Evolutionary conservation across 2,888 invertebrate genomes (phyloP).

Genomic region (Ophion slaviceki): DNA sequence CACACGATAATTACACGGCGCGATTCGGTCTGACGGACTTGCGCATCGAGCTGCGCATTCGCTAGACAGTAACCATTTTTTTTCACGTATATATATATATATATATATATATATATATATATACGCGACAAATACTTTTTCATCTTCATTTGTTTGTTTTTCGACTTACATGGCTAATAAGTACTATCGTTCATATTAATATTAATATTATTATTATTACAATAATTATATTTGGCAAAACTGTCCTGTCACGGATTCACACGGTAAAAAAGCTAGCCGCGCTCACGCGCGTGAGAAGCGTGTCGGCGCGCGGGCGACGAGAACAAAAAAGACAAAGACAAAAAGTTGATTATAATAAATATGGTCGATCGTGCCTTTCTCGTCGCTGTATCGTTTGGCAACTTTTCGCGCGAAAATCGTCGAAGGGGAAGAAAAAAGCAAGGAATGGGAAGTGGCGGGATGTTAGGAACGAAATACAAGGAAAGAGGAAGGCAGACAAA

Average conservation of each 20-base stretch:
- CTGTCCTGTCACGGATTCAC: conserved; percentile 77
- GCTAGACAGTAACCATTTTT: background rate
- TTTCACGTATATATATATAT: too few relatives aligned
- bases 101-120: too few relatives aligned
- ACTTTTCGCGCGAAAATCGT: background rate
- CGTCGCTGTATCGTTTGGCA: conserved; percentile 4
- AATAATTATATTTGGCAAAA: conserved; percentile 80
- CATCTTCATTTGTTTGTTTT: conserved; percentile 25
- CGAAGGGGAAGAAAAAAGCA: background rate
- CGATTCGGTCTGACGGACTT: background rate
- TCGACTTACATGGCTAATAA: conserved; percentile 78
- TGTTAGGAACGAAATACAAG: too few relatives aligned
- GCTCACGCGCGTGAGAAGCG: conserved; percentile 74
- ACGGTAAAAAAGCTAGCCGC: conserved; percentile 82
- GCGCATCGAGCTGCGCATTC: conserved; percentile 24
- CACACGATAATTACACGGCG: conserved; percentile 63
- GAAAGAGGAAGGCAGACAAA: too few relatives aligned
- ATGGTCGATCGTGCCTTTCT: conserved; percentile 56
- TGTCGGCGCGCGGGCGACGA: conserved; percentile 67
- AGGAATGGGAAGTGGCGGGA: too few relatives aligned
- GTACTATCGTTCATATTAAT: conserved; percentile 74
- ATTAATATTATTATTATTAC: conserved; percentile 44
- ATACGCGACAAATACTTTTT: conserved; percentile 53
- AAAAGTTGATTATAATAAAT: background rate
- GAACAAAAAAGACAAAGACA: too few relatives aligned